These are phyloP conservation scores for Plumapathes pennacea DNA, from an alignment of 92 coral and sea anemone genomes.

Conservation along the genomic window DNA sequence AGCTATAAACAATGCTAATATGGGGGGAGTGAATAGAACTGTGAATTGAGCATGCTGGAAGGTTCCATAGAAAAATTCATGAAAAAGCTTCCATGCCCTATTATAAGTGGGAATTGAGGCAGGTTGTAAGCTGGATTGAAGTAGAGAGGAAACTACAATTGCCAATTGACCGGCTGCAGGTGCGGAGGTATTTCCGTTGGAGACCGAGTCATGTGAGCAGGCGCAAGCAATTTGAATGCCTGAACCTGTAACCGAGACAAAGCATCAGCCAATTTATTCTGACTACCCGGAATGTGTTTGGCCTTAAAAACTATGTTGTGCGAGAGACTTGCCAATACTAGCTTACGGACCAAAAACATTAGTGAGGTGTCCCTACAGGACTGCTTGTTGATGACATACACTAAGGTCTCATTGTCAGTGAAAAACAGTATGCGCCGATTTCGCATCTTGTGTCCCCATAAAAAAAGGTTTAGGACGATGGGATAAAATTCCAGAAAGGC, in stretches of 20 bases:
- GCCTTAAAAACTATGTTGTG: constrained; percentile 32
- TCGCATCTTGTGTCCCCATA: constrained; percentile 21
- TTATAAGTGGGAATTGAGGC: constrained; percentile 44
- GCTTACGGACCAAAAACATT: constrained; percentile 6
- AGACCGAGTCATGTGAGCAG: constrained; percentile 1
- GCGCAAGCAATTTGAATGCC: constrained; percentile 15
- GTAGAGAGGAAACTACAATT: constrained; percentile 8
- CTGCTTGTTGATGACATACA: constrained; percentile 31
- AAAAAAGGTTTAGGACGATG: constrained; percentile 33
- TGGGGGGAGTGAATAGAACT: constrained; percentile 36
- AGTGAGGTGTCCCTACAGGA: constrained; percentile 21
- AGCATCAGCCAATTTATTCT: constrained; percentile 14
- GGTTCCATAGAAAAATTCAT: constrained; percentile 1
- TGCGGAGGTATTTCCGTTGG: too few species aligned
- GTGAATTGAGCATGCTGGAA: background rate
- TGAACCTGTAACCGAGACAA: constrained; percentile 47
- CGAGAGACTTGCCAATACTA: constrained; percentile 25
- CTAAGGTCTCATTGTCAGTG: constrained; percentile 46
- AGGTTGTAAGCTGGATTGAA: constrained; percentile 39
- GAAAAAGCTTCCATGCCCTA: constrained; percentile 47
- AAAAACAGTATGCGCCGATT: constrained; percentile 32
- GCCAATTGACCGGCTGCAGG: constrained; percentile 33
- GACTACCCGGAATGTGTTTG: constrained; percentile 17
- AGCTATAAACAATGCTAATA: constrained; percentile 44
- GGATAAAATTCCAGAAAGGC: constrained; percentile 42